Evolutionary conservation across 2,888 invertebrate genomes (phyloP).

Genomic region (Drosophila meridionalis): DNA sequence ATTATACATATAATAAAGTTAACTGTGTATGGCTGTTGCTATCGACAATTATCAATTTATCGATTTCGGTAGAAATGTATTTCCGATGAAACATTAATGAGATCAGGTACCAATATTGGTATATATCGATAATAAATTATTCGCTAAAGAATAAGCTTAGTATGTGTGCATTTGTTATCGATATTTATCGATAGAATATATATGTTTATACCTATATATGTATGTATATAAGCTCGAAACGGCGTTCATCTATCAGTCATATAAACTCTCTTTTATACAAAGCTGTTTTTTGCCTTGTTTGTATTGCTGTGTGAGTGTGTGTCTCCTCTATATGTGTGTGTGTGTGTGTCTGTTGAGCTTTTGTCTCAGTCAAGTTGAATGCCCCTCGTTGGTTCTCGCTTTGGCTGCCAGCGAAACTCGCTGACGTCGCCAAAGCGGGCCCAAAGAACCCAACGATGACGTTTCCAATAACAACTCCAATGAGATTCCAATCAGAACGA

Average conservation of each 20-base stretch:
- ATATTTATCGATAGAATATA: not conserved
- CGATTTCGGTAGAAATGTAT: too few species aligned
- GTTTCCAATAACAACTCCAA: conserved; percentile 29
- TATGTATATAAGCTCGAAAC: not conserved
- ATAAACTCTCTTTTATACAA: conserved; percentile 20
- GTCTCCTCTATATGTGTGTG: not conserved
- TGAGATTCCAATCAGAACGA: conserved; percentile 63
- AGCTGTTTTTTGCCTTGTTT: conserved; percentile 46
- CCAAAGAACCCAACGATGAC: conserved; percentile 32
- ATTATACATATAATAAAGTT: too few species aligned
- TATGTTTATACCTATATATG: too few species aligned
- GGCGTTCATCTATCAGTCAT: not conserved
- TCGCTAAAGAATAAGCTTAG: too few species aligned
- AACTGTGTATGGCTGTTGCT: too few species aligned
- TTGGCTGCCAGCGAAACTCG: conserved; percentile 25
- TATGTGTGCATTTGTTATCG: not conserved
- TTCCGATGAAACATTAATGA: too few species aligned
- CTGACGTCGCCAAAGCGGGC: conserved; percentile 18
- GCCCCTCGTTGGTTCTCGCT: conserved; percentile 69
- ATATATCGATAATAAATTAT: too few species aligned
- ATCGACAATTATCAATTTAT: too few species aligned
- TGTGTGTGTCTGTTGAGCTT: conserved; percentile 22
- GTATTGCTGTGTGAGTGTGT: conserved; percentile 24
- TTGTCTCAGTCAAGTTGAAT: conserved; percentile 72
- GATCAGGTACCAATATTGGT: too few species aligned